A percentile compares a stretch with the other conserved stretches of the same genome.
These are phyloP conservation scores for Micropoecilia bifurca DNA, from an alignment of 2,797 vertebrate genomes.

Conservation along the genomic window DNA sequence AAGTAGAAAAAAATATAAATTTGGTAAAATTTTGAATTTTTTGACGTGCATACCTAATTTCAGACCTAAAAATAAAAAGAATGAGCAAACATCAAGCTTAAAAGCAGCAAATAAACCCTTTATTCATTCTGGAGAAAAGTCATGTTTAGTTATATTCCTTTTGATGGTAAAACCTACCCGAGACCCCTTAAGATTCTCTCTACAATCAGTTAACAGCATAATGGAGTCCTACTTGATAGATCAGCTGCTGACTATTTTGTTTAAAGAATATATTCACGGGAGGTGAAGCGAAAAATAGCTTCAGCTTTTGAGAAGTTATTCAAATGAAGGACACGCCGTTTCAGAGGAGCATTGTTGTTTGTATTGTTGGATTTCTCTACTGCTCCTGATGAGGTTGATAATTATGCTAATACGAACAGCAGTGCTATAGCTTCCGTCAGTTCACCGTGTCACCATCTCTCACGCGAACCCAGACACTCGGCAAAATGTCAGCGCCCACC, in stretches of 20 bases:
- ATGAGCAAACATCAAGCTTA: not conserved
- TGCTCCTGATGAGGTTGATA: constrained; percentile 57
- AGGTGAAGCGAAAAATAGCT: not conserved
- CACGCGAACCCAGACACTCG: constrained; percentile 59
- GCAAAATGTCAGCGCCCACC: constrained; percentile 70
- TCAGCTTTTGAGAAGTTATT: not conserved
- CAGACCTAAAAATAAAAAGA: too few relatives aligned
- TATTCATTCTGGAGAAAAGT: not conserved
- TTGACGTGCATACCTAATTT: too few relatives aligned
- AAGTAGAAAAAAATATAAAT: too few relatives aligned
- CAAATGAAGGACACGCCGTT: not conserved
- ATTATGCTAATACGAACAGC: constrained; percentile 76
- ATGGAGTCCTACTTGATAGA: not conserved
- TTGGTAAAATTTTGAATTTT: too few relatives aligned
- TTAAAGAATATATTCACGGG: not conserved
- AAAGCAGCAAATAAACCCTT: not conserved
- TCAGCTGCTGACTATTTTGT: not conserved
- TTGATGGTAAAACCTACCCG: not conserved
- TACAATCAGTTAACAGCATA: not conserved
- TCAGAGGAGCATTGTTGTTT: constrained; percentile 12
- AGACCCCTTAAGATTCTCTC: not conserved
- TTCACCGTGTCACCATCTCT: constrained; percentile 67
- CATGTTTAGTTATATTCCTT: not conserved
- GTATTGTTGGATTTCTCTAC: constrained; percentile 31
- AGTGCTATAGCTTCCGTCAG: constrained; percentile 41